Base-by-base conservation (phyloP, 2,797 vertebrate species). In the Melanotaenia trifasciata region DNA sequence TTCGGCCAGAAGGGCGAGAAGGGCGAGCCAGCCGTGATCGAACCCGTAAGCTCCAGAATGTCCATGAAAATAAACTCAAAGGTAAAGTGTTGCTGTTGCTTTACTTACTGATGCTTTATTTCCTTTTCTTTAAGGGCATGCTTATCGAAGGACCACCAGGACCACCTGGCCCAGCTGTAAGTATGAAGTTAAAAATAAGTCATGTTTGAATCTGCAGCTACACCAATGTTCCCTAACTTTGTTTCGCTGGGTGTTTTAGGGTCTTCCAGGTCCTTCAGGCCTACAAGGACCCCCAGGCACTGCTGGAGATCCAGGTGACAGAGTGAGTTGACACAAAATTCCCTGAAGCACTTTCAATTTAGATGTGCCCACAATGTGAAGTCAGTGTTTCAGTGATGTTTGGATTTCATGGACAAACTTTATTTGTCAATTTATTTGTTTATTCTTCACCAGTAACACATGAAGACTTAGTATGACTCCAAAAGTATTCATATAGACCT, bases 1-100 rank as follows among this genome's bases (percentile, higher is more conserved):
- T 94, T 96, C 1, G 97, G 97, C 59, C 95, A 96, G 91, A 99
- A 99, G 81, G 98, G 98, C 69, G 96, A 99, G 76, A 99, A 99
- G 75, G 98, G 98, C 59, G 98, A 99, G 68, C 97, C 97, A 6
- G 98, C 98, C 18, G 97, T 99, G 53, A 96, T 99, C 47, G 98
- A 99, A 91, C 98, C 98, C 26, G 98, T 99, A 93, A 97, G 97
- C 93, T 53, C 51, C 18, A 12, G 35, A 69, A 33, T 59, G 20
- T 71, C 3, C 4, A 26, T 18, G 30, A n/a, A 45, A 16, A 50
- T 0, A n/a, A 50, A 6, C 18, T 20, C 18, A 18, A 13, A 47
- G 43, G 18, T 8, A 47, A 47, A 2, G 2, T 50, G n/a, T 50
- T 50, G 8, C 3, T 50, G 45, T 50, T 50, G 8, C 45, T 50